A percentile compares a stretch with the other conserved stretches of the same genome.
These are phyloP conservation scores for Melipona quadrifasciata DNA, from an alignment of 1,140 invertebrate species.

Conservation along the genomic window DNA sequence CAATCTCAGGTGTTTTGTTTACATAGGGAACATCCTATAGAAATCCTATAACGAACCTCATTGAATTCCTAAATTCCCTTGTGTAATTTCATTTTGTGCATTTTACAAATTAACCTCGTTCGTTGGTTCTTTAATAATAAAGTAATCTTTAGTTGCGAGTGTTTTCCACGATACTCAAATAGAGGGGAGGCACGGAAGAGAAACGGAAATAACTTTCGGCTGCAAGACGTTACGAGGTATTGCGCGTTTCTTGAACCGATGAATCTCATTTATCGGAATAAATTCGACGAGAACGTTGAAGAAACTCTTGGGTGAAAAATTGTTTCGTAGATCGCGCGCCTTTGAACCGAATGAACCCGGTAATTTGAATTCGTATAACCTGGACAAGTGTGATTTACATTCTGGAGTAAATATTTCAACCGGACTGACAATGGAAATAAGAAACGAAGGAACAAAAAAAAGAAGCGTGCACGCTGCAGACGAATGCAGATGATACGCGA, in stretches of 20 bases:
- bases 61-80: too few relatives aligned
- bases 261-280: neutral
- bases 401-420: constrained; percentile 33
- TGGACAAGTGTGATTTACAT: neutral
- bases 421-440: neutral
- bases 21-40: too few relatives aligned
- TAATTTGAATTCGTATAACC: constrained; percentile 32
- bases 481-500: neutral
- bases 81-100: too few relatives aligned
- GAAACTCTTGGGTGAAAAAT: neutral
- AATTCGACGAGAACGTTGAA: neutral
- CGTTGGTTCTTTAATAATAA: too few relatives aligned
- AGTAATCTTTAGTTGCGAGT: too few relatives aligned
- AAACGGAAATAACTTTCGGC: neutral
- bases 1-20: too few relatives aligned
- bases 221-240: neutral
- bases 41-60: too few relatives aligned
- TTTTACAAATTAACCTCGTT: too few relatives aligned
- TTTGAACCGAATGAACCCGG: constrained; percentile 10
- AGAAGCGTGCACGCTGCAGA: neutral
- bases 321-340: neutral
- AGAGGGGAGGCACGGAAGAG: neutral
- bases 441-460: neutral
- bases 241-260: neutral
- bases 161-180: too few relatives aligned